Evolutionary conservation across 2,888 invertebrate species (phyloP).

Genomic region (Phalera bucephala): DNA sequence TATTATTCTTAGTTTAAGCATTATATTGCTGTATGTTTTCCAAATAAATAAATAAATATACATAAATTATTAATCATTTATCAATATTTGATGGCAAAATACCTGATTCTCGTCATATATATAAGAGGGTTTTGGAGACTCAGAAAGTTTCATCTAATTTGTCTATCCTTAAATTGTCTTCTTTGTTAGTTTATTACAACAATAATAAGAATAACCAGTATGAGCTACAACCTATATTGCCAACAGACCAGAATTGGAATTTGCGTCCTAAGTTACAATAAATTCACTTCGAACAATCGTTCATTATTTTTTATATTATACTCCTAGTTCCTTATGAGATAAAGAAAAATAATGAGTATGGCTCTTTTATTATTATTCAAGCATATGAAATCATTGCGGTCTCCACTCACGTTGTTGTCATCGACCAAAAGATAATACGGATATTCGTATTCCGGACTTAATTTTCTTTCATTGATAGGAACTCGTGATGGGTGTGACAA

Average conservation of each 20-base stretch:
- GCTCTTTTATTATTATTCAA: conserved; percentile 18
- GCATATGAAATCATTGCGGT: conserved; percentile 13
- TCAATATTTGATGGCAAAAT: too few relatives aligned
- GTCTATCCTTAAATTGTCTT: too few relatives aligned
- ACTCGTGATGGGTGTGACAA: conserved; percentile 8
- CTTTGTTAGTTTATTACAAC: too few relatives aligned
- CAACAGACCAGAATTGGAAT: neutral
- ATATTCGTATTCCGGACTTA: conserved; percentile 25
- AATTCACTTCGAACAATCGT: conserved; percentile 1
- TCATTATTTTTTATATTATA: conserved; percentile 10
- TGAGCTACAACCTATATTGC: too few relatives aligned
- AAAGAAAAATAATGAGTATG: conserved; percentile 7
- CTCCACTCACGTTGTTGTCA: conserved; percentile 17
- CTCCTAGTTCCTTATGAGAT: conserved; percentile 6
- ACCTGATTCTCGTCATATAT: too few relatives aligned
- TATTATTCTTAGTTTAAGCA: too few relatives aligned
- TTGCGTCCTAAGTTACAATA: neutral
- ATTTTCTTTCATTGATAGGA: conserved; percentile 14
- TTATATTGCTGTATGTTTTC: too few relatives aligned
- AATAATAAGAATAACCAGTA: too few relatives aligned
- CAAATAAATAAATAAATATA: too few relatives aligned
- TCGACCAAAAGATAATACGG: conserved; percentile 22
- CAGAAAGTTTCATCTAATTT: too few relatives aligned
- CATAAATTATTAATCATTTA: too few relatives aligned
- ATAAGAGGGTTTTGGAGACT: too few relatives aligned